These are phyloP conservation scores for Delia radicum DNA, from an alignment of 1,140 invertebrate genomes.

Conservation along the genomic window DNA sequence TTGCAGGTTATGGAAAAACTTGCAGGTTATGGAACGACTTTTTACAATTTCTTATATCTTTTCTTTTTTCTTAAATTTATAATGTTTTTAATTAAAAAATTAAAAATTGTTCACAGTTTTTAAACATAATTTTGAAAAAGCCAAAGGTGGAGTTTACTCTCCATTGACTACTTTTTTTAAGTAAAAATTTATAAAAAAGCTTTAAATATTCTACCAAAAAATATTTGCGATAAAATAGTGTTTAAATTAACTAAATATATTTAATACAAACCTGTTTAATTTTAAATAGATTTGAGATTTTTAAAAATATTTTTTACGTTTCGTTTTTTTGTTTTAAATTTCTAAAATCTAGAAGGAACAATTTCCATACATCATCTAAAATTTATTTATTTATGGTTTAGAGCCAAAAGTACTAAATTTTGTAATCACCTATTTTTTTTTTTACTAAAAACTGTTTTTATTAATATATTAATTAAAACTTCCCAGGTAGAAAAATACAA, in stretches of 20 bases:
- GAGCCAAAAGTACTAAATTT: too few relatives aligned
- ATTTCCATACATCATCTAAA: too few relatives aligned
- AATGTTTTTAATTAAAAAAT: conserved; percentile 30
- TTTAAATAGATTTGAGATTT: neutral
- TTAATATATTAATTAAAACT: too few relatives aligned
- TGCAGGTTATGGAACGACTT: too few relatives aligned
- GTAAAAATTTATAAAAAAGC: conserved; percentile 36
- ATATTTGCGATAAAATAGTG: conserved; percentile 47
- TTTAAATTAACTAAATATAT: neutral
- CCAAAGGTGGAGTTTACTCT: conserved; percentile 54
- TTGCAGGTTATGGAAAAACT: too few relatives aligned
- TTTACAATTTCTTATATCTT: conserved; percentile 29
- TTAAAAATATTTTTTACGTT: too few relatives aligned
- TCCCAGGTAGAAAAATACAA: too few relatives aligned
- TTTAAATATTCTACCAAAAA: conserved; percentile 26
- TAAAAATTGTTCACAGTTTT: conserved; percentile 14
- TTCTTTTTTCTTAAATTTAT: conserved; percentile 32
- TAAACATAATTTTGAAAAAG: conserved; percentile 23
- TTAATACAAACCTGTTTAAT: conserved; percentile 15
- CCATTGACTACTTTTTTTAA: conserved; percentile 31
- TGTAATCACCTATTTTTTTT: too few relatives aligned
- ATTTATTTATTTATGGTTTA: too few relatives aligned
- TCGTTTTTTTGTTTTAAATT: neutral
- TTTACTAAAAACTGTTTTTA: too few relatives aligned
- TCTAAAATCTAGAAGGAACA: too few relatives aligned